Base-by-base conservation (phyloP, 2,888 invertebrate genomes). In the Acanthosepion lycidas region DNA sequence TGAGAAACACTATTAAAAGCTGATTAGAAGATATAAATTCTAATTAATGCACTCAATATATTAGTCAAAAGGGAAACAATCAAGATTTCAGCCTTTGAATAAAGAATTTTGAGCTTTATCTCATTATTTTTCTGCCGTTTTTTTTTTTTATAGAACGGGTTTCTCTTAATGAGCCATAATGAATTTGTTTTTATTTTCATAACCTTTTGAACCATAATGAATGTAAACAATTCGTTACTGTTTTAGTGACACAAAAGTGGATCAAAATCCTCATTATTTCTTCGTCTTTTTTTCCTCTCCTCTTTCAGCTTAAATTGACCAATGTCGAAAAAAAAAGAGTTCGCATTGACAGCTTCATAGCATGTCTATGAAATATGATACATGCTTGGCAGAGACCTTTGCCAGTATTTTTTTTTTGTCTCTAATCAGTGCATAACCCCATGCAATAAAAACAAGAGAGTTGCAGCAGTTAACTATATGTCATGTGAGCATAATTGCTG, bases 351-450 rank as follows among this genome's bases (percentile, higher is more conserved):
- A 78, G 33, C 33, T 78, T 78, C n/a, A 78, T 78, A 78, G 78
- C 78, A n/a, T 78, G 28, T n/a, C 78, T n/a, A 78, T 78, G 78
- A 78, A 78, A 78, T 78, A 78, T 78, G 8, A n/a, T 78, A 78
- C 12, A 42, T 42, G n/a, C 33, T 78, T 78, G n/a, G n/a, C 33
- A 9, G 78, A 78, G 78, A n/a, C n/a, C 15, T n/a, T 59, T 59
- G 3, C 59, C 6, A 23, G 23, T 42, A 23, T 20, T 59, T 23
- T 59, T 59, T 59, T n/a, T 78, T 78, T 78, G n/a, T 78, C 78
- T 78, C n/a, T 78, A 78, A 78, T 78, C 78, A 78, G 78, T n/a
- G 78, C 78, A n/a, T 78, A 78, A 78, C n/a, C 78, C n/a, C n/a
- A 78, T n/a, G 78, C 78, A 78, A 78, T 78, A 78, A 78, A 78